These are phyloP conservation scores for Cranoglanis bouderius DNA, from an alignment of 2,113 vertebrate genomes.

Conservation along the genomic window DNA sequence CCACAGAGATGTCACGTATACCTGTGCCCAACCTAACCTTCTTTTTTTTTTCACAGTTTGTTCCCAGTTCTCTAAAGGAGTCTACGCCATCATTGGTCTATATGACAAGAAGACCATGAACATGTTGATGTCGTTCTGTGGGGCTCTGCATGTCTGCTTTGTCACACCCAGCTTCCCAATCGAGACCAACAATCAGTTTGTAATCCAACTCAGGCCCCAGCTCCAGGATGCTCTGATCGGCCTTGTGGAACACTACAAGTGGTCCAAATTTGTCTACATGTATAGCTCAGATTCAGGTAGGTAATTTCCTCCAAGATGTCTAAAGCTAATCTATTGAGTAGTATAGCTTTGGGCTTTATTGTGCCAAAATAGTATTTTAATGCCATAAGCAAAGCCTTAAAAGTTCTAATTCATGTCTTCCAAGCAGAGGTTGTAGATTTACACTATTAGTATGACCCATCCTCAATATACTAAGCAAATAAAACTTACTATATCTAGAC, in stretches of 20 bases:
- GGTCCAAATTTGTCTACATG: constrained; percentile 95
- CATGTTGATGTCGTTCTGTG: constrained; percentile 97
- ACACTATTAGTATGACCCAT: neutral
- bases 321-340: neutral
- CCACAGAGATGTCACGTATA: neutral
- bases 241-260: constrained; percentile 89
- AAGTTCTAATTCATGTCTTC: neutral
- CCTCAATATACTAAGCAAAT: neutral
- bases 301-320: neutral
- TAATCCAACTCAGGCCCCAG: constrained; percentile 93
- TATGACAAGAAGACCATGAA: constrained; percentile 94
- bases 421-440: neutral
- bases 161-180: constrained; percentile 93
- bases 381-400: neutral
- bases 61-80: constrained; percentile 96
- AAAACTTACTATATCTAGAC: neutral
- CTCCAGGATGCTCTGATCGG: constrained; percentile 92
- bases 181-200: constrained; percentile 93
- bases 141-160: constrained; percentile 95
- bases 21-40: neutral
- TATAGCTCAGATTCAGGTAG: constrained; percentile 93
- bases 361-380: neutral
- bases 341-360: neutral
- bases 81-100: constrained; percentile 96
- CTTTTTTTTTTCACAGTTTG: constrained; percentile 77